These are phyloP conservation scores for Hymenopus coronatus DNA, from an alignment of 2,888 invertebrate species.

Conservation along the genomic window DNA sequence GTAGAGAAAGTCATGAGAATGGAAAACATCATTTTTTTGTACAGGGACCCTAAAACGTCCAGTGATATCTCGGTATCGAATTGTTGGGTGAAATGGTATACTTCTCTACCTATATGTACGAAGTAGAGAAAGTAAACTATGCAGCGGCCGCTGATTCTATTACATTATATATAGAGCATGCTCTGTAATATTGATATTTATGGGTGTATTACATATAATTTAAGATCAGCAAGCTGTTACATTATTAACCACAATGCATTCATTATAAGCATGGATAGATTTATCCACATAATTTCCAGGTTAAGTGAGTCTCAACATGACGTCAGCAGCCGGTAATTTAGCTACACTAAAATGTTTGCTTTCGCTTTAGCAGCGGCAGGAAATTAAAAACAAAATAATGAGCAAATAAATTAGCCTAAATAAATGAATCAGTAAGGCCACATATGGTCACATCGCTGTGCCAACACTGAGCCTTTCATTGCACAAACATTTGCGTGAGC, in stretches of 20 bases:
- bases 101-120: too few species aligned
- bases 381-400: neutral
- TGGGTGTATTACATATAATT: neutral
- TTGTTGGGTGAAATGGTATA: too few species aligned
- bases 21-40: too few species aligned
- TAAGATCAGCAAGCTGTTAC: neutral
- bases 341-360: neutral
- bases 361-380: neutral
- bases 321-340: too few species aligned
- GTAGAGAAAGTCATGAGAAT: too few species aligned
- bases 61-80: too few species aligned
- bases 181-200: too few species aligned
- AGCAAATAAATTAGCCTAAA: neutral
- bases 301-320: neutral
- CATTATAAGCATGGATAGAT: neutral
- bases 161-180: too few species aligned
- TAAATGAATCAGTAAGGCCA: neutral
- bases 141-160: too few species aligned
- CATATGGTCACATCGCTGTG: neutral
- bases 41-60: too few species aligned
- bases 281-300: neutral
- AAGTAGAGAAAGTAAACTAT: too few species aligned
- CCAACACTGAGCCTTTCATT: neutral
- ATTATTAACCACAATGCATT: neutral
- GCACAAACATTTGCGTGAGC: neutral